Evolutionary conservation across 2,797 vertebrate species (phyloP).

Genomic region (Siniperca obscura): DNA sequence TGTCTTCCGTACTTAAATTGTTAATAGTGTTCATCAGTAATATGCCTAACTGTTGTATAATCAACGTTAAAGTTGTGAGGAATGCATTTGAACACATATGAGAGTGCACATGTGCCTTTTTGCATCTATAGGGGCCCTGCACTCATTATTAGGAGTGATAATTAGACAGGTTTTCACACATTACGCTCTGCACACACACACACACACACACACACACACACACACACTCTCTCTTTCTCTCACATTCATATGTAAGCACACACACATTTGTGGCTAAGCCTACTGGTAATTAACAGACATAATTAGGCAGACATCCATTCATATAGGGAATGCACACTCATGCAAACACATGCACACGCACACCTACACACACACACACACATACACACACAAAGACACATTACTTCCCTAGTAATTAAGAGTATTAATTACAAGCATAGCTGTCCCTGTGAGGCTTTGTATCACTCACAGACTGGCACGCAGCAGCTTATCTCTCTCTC

Average conservation of each 20-base stretch:
- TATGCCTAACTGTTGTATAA: slow-evolving; percentile 25
- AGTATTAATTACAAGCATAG: slow-evolving; percentile 85
- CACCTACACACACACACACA: slow-evolving; percentile 14
- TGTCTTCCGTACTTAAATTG: background rate
- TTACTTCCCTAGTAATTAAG: slow-evolving; percentile 81
- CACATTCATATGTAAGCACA: slow-evolving; percentile 40
- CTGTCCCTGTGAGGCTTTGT: slow-evolving; percentile 80
- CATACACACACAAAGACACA: slow-evolving; percentile 55
- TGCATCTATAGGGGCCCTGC: slow-evolving; percentile 59
- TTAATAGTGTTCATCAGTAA: slow-evolving; percentile 5
- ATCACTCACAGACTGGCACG: slow-evolving; percentile 80
- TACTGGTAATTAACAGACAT: slow-evolving; percentile 82
- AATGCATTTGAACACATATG: slow-evolving; percentile 29
- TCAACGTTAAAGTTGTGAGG: slow-evolving; percentile 42
- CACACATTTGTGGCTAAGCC: slow-evolving; percentile 69
- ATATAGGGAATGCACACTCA: slow-evolving; percentile 71
- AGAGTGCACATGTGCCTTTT: slow-evolving; percentile 11
- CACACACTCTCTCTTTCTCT: slow-evolving; percentile 30
- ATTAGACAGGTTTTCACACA: slow-evolving; percentile 72
- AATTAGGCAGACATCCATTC: slow-evolving; percentile 82
- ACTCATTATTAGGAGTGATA: slow-evolving; percentile 69
- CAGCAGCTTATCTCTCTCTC: slow-evolving; percentile 80
- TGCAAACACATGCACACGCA: slow-evolving; percentile 39
- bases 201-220: slow-evolving; percentile 42
- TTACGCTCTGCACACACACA: slow-evolving; percentile 39